phyloP scores from a whole-genome alignment of 2,113 vertebrate species.

The Thermophis baileyi region DNA sequence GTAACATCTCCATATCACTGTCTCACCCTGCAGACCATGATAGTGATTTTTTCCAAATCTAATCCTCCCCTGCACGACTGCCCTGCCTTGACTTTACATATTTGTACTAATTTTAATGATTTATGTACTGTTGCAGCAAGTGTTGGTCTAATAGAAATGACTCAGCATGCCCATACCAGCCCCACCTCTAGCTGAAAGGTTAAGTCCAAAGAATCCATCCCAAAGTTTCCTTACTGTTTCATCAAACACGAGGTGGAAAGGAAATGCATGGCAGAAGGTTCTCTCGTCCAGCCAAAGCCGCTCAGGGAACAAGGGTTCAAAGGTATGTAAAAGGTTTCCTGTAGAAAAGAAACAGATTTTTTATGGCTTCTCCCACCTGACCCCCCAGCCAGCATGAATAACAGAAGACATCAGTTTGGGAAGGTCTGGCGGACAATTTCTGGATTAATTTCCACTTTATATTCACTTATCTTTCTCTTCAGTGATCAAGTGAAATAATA shows the following conservation, averaged over 20 bases:
- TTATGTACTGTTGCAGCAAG: not conserved
- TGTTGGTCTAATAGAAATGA: not conserved
- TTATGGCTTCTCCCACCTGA: not conserved
- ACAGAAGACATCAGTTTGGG: not conserved
- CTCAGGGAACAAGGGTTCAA: slow-evolving; percentile 67
- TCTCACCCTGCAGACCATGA: not conserved
- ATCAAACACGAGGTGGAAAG: slow-evolving; percentile 76
- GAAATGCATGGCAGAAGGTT: slow-evolving; percentile 74
- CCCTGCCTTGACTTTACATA: not conserved
- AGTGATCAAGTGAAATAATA: not conserved
- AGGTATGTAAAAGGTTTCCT: slow-evolving; percentile 58
- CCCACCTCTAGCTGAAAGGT: not conserved
- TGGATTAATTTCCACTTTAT: not conserved
- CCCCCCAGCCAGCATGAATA: not conserved
- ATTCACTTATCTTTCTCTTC: not conserved
- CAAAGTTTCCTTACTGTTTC: slow-evolving; percentile 59
- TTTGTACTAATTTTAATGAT: not conserved
- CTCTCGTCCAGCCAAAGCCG: slow-evolving; percentile 70
- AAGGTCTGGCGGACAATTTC: not conserved
- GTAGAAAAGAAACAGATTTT: not conserved
- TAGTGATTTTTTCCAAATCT: not conserved
- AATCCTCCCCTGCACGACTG: not conserved
- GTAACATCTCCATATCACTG: not conserved
- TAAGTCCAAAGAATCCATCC: not conserved
- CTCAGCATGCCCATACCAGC: not conserved